These are phyloP conservation scores for Hoplodrina blanda DNA, from an alignment of 2,888 invertebrate species.

Conservation along the genomic window DNA sequence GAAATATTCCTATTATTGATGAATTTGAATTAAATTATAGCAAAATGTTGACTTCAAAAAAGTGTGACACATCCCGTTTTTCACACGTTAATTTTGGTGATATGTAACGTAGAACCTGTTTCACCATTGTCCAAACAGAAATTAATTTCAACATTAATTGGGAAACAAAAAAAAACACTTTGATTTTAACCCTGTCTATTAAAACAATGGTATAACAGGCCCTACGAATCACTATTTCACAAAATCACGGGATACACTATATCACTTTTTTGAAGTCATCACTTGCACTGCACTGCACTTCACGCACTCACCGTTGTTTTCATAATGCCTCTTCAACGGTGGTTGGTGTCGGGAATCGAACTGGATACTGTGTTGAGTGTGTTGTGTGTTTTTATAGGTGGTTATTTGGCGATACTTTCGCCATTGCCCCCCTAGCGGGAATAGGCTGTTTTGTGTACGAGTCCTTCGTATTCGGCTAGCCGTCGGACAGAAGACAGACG, in stretches of 20 bases:
- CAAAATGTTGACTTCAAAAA: conserved; percentile 86
- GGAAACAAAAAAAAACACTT: conserved; percentile 23
- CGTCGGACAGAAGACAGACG: conserved; percentile 80
- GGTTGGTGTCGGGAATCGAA: conserved; percentile 87
- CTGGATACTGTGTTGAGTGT: conserved; percentile 84
- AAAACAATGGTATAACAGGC: conserved; percentile 63
- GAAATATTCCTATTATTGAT: not conserved
- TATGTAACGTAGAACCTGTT: conserved; percentile 59
- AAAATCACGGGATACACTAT: conserved; percentile 74
- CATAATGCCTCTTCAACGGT: conserved; percentile 88
- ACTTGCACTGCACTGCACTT: conserved; percentile 79
- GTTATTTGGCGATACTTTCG: conserved; percentile 89
- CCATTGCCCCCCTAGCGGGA: conserved; percentile 86
- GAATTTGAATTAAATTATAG: conserved; percentile 15
- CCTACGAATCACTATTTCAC: conserved; percentile 66
- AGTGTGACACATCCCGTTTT: conserved; percentile 76
- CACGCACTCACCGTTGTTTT: conserved; percentile 88
- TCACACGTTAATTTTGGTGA: conserved; percentile 26
- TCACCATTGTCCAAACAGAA: conserved; percentile 58
- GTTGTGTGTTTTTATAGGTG: conserved; percentile 89
- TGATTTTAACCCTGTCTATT: conserved; percentile 13
- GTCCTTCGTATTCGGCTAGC: conserved; percentile 85
- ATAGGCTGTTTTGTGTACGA: conserved; percentile 70
- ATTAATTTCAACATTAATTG: conserved; percentile 42
- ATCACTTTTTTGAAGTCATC: conserved; percentile 87